Evolutionary conservation across 2,888 invertebrate genomes (phyloP).

Genomic region (Drosophila pseudotalamancana): DNA sequence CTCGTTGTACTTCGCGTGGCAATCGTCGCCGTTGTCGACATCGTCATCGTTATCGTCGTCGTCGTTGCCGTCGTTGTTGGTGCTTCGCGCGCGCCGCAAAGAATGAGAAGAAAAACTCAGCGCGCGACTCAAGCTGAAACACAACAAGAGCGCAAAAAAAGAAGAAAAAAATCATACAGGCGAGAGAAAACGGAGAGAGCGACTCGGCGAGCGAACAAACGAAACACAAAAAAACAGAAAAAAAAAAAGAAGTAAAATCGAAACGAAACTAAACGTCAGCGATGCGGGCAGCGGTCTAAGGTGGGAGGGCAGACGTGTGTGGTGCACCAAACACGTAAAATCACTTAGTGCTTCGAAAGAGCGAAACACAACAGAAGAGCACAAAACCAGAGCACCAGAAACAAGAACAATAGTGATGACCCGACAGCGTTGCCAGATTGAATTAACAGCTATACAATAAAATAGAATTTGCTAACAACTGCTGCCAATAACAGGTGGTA

Average conservation of each 20-base stretch:
- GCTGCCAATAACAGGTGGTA: constrained; percentile 70
- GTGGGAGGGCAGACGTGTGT: constrained; percentile 60
- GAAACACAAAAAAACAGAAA: constrained; percentile 22
- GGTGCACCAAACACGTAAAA: constrained; percentile 82
- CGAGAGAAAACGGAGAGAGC: constrained; percentile 42
- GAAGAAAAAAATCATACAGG: constrained; percentile 47
- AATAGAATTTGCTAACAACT: constrained; percentile 26
- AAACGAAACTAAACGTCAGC: constrained; percentile 43
- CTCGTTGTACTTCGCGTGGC: constrained; percentile 58
- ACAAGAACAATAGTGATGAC: constrained; percentile 19
- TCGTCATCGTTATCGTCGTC: constrained; percentile 55
- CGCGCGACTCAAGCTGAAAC: constrained; percentile 71
- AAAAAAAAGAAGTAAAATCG: constrained; percentile 37
- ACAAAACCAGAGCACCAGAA: constrained; percentile 48
- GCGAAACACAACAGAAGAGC: constrained; percentile 49
- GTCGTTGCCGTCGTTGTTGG: constrained; percentile 47
- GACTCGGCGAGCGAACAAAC: constrained; percentile 13
- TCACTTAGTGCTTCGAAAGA: constrained; percentile 73
- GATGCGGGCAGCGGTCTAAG: constrained; percentile 12
- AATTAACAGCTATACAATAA: constrained; percentile 45
- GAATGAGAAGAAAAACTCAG: constrained; percentile 77
- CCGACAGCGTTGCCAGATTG: constrained; percentile 71
- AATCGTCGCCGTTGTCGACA: constrained; percentile 48
- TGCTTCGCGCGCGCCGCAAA: constrained; percentile 72
- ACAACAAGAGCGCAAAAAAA: constrained; percentile 61